These are phyloP conservation scores for Dascyllus trimaculatus DNA, from an alignment of 2,113 vertebrate species.

Conservation along the genomic window DNA sequence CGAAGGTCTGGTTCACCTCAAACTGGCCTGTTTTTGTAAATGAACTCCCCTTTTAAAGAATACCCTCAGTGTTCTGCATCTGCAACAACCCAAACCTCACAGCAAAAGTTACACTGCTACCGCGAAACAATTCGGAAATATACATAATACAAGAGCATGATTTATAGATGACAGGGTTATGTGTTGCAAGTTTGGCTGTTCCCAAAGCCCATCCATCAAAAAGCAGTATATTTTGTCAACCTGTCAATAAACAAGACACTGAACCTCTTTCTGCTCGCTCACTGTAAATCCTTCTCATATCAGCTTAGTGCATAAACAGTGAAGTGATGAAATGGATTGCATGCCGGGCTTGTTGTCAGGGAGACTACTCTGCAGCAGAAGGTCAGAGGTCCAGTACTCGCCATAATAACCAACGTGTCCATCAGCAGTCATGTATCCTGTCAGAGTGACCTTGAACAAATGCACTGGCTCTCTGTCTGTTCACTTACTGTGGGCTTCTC, in stretches of 20 bases:
- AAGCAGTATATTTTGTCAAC: not conserved
- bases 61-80: too few relatives aligned
- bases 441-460: slow-evolving; percentile 28
- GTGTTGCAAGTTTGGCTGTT: too few relatives aligned
- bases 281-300: not conserved
- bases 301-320: not conserved
- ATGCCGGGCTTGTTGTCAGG: slow-evolving; percentile 30
- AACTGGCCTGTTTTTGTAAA: too few relatives aligned
- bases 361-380: not conserved
- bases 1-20: too few relatives aligned
- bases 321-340: not conserved
- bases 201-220: not conserved
- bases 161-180: too few relatives aligned
- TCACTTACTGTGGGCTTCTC: not conserved
- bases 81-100: too few relatives aligned
- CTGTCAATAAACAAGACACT: not conserved
- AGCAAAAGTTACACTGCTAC: too few relatives aligned
- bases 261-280: not conserved
- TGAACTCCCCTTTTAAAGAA: too few relatives aligned
- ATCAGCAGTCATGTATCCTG: slow-evolving; percentile 4
- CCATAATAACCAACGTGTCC: slow-evolving; percentile 17
- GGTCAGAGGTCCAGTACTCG: slow-evolving; percentile 31
- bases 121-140: too few relatives aligned
- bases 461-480: not conserved
- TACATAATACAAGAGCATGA: too few relatives aligned